Evolutionary conservation across 2,888 invertebrate species (phyloP), one percentile per base, ranked within the genome.

Genomic region (Tuta absoluta): DNA sequence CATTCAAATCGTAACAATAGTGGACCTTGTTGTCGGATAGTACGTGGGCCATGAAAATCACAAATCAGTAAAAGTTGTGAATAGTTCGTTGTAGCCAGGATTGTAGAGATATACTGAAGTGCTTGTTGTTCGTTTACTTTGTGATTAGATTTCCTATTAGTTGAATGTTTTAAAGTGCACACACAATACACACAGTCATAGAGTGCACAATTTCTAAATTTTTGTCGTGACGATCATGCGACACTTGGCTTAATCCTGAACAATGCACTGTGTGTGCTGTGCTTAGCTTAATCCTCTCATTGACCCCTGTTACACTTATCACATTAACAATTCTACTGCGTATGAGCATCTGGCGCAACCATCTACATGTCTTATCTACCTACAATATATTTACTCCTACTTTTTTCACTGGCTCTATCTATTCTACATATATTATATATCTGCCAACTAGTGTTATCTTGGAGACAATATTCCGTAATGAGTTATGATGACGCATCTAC

Each of bases 401-500:
- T n/a, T n/a, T n/a, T n/a, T n/a, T n/a, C n/a, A n/a, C n/a, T n/a
- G n/a, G n/a, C n/a, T n/a, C n/a, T 33, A 33, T 33, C 33, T 33
- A 33, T 10, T 4, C 33, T 33, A 53, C 23, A n/a, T 45, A 21
- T 61, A 19, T 48, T 33, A 53, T 17, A n/a, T 45, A 21, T 61
- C 37, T 48, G 21, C 37, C 24, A 56, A 33, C 63, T 67, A 70
- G 64, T 68, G 63, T 63, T 63, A 68, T 62, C 33, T 60, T 60
- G 24, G 51, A 38, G 23, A 53, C 49, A 38, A n/a, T 23, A 62
- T 11, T 41, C 28, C 41, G 21, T 14, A 33, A 24, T 56, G 28
- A 24, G 19, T 19, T 64, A 80, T 85, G 82, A 80, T 85, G 82
- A 82, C 81, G 79, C 80, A 80, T 77, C 70, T 73, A 72, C 75